phyloP scores from a whole-genome alignment of 2,113 vertebrate genomes.

The Myiozetetes cayanensis region DNA sequence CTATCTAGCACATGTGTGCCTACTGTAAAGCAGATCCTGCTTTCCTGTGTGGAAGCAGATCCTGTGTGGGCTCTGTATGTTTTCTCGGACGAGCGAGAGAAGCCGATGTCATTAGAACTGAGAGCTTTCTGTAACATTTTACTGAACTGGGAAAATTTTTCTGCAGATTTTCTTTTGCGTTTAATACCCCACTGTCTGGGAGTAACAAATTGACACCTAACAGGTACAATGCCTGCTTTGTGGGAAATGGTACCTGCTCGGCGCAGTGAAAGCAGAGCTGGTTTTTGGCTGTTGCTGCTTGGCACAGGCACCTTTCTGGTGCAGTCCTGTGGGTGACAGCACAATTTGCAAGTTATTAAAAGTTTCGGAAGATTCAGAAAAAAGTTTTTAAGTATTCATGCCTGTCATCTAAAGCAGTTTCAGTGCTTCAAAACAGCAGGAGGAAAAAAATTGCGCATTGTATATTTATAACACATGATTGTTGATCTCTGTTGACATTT shows the following conservation, averaged over 20 bases:
- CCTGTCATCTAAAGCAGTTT: slow-evolving; percentile 17
- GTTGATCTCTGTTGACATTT: slow-evolving; percentile 52
- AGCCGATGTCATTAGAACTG: rapidly evolving
- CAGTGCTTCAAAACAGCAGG: slow-evolving; percentile 31
- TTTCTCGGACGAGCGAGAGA: background rate
- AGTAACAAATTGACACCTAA: background rate
- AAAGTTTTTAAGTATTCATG: slow-evolving; percentile 34
- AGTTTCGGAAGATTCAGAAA: slow-evolving; percentile 36
- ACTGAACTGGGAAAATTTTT: background rate
- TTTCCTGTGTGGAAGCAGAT: background rate
- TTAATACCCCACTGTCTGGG: background rate
- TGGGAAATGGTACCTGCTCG: background rate
- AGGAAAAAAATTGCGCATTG: background rate
- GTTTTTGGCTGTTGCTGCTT: background rate
- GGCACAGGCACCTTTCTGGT: background rate
- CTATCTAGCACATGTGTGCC: slow-evolving; percentile 33
- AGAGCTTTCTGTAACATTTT: background rate
- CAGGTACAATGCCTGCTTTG: background rate
- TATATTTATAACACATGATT: slow-evolving; percentile 45
- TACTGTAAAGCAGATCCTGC: slow-evolving; percentile 25
- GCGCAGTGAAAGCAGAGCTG: background rate
- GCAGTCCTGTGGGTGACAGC: slow-evolving; percentile 20
- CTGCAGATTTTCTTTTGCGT: background rate
- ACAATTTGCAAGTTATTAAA: slow-evolving; percentile 9
- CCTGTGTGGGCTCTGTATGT: background rate